Evolutionary conservation across 2,888 invertebrate genomes (phyloP).

Genomic region (Thymelicus lineola): DNA sequence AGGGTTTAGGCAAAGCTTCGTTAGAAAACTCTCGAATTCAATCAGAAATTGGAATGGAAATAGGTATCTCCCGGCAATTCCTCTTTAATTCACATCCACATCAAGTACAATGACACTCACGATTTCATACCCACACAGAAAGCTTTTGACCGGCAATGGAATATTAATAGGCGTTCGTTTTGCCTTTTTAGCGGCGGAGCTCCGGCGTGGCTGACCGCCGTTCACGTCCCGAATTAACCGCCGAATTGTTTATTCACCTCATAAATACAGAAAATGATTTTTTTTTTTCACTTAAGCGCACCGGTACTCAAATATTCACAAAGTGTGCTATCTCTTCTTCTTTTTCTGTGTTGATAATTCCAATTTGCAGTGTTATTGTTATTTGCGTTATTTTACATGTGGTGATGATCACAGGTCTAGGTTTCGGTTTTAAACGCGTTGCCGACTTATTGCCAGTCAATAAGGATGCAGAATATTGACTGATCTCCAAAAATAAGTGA

Average conservation of each 20-base stretch:
- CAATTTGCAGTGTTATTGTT: not conserved
- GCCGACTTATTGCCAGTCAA: no score
- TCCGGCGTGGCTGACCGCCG: slow-evolving; percentile 14
- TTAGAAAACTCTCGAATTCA: no score
- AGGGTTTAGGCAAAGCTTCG: no score
- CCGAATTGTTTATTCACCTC: slow-evolving; percentile 22
- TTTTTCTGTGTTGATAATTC: slow-evolving; percentile 8
- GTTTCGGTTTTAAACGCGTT: no score
- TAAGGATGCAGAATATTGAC: no score
- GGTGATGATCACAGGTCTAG: no score
- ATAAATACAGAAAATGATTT: slow-evolving; percentile 29
- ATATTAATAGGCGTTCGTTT: slow-evolving; percentile 28
- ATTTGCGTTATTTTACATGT: not conserved
- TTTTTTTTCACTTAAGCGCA: slow-evolving; percentile 22
- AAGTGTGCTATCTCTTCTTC: no score
- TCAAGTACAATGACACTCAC: no score
- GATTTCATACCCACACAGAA: not conserved
- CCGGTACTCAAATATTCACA: slow-evolving; percentile 26
- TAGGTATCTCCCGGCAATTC: no score
- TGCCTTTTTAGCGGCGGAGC: slow-evolving; percentile 18
- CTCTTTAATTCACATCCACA: no score
- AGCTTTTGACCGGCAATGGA: slow-evolving; percentile 23
- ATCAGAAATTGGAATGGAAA: no score
- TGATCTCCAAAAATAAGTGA: no score
- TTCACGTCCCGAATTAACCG: slow-evolving; percentile 25